Conservation (phyloP, 2,797 vertebrate genomes). For the Betta splendens region DNA sequence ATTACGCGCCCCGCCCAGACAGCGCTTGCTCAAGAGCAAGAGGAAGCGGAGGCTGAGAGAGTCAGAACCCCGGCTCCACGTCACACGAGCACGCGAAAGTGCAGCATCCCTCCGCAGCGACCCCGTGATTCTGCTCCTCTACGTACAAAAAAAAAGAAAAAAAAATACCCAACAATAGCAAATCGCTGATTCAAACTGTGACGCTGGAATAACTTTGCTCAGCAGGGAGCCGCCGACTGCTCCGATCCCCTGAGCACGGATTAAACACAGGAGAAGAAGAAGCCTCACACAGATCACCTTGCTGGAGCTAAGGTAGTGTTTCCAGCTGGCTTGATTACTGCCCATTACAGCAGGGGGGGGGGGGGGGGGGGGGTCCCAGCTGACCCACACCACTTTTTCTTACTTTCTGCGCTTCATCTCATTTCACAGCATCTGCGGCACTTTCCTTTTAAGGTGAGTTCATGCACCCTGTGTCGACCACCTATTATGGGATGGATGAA, state of each 20-base stretch:
- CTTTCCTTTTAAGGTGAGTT: constrained; percentile 35
- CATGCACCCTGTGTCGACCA: constrained; percentile 46
- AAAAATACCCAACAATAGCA: constrained; percentile 44
- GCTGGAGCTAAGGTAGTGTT: constrained; percentile 31
- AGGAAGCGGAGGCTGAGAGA: constrained; percentile 26
- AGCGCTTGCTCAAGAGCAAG: constrained; percentile 39
- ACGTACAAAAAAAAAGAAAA: constrained; percentile 18
- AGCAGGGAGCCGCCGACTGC: constrained; percentile 45
- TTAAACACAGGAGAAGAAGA: constrained; percentile 57
- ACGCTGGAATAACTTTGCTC: constrained; percentile 50
- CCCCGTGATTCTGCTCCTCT: constrained; percentile 10
- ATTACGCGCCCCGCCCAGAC: constrained; percentile 60
- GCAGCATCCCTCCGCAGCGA: constrained; percentile 5
- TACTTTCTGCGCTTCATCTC: too few species aligned
- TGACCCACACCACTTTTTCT: too few species aligned
- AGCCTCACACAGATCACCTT: constrained; percentile 43
- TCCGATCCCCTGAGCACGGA: constrained; percentile 46
- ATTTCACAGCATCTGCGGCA: too few species aligned
- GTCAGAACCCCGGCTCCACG: constrained; percentile 24
- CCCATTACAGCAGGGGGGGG: constrained; percentile 5
- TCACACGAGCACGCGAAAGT: constrained; percentile 3
- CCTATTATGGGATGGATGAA: constrained; percentile 63
- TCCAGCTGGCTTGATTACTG: constrained; percentile 9
- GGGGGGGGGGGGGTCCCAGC: constrained; percentile 20
- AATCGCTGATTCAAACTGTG: constrained; percentile 69